Evolutionary conservation across 2,888 invertebrate species (phyloP).

Genomic region (Geotrupes spiniger): DNA sequence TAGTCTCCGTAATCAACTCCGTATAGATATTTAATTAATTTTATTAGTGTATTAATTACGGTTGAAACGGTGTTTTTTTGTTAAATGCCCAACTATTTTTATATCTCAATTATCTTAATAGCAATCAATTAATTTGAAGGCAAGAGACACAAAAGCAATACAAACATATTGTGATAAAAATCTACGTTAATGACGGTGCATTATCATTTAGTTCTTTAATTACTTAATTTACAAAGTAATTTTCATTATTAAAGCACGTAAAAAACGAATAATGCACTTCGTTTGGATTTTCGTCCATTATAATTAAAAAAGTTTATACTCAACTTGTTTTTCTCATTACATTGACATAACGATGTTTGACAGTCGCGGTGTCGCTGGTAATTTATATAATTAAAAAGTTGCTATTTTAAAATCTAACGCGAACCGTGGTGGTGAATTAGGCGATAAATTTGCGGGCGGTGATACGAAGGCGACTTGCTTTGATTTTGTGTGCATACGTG

Average conservation of each 20-base stretch:
- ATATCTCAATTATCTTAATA: constrained; percentile 28
- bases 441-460: background rate
- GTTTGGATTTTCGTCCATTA: constrained; percentile 6
- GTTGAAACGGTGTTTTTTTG: no score
- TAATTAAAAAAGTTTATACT: constrained; percentile 14
- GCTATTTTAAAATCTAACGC: no score
- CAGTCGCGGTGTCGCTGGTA: background rate
- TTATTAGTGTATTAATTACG: no score
- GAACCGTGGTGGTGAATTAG: background rate
- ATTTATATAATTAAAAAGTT: constrained; percentile 3
- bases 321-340: background rate
- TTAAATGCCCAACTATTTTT: constrained; percentile 21
- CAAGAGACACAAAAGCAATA: constrained; percentile 24
- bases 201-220: constrained; percentile 16
- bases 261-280: no score
- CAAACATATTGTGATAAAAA: constrained; percentile 26
- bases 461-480: background rate
- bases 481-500: constrained; percentile 4
- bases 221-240: constrained; percentile 16
- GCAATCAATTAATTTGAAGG: constrained; percentile 29
- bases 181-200: constrained; percentile 20
- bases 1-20: no score
- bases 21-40: no score
- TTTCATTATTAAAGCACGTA: constrained; percentile 10
- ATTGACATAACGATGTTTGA: no score